A percentile compares a stretch with the other conserved stretches of the same genome.
These are phyloP conservation scores for Oreochromis aureus DNA, from an alignment of 2,113 vertebrate species.

Conservation along the genomic window DNA sequence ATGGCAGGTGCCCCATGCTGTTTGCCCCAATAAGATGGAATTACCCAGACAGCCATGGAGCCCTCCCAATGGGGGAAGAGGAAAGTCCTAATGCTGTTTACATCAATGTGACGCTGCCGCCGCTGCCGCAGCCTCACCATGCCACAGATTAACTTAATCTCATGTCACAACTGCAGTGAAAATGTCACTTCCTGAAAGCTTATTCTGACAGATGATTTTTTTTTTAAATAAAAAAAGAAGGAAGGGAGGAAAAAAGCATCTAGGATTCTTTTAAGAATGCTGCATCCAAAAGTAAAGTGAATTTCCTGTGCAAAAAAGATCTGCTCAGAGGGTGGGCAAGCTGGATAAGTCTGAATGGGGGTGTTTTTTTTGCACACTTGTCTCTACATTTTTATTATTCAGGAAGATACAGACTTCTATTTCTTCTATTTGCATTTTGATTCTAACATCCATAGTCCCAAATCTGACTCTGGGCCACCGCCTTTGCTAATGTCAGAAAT, in stretches of 20 bases:
- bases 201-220: slow-evolving; percentile 22
- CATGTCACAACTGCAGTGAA: slow-evolving; percentile 44
- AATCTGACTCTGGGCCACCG: not conserved
- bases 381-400: slow-evolving; percentile 15
- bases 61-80: not conserved
- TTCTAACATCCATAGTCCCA: slow-evolving; percentile 7
- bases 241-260: not conserved
- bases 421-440: slow-evolving; percentile 48
- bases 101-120: not conserved
- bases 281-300: slow-evolving; percentile 6
- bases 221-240: not conserved
- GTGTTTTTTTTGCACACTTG: not conserved
- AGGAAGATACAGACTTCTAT: not conserved
- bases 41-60: slow-evolving; percentile 38
- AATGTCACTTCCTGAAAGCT: slow-evolving; percentile 21
- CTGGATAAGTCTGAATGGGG: not conserved
- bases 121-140: not conserved
- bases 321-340: not conserved
- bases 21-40: slow-evolving; percentile 26
- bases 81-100: slow-evolving; percentile 49
- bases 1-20: slow-evolving; percentile 23
- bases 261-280: not conserved
- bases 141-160: slow-evolving; percentile 63
- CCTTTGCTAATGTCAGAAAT: not conserved
- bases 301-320: not conserved